A percentile compares a stretch with the other conserved stretches of the same genome.
These are phyloP conservation scores for Echinops telfairi DNA, from an alignment of 2,113 vertebrate species.

Conservation along the genomic window DNA sequence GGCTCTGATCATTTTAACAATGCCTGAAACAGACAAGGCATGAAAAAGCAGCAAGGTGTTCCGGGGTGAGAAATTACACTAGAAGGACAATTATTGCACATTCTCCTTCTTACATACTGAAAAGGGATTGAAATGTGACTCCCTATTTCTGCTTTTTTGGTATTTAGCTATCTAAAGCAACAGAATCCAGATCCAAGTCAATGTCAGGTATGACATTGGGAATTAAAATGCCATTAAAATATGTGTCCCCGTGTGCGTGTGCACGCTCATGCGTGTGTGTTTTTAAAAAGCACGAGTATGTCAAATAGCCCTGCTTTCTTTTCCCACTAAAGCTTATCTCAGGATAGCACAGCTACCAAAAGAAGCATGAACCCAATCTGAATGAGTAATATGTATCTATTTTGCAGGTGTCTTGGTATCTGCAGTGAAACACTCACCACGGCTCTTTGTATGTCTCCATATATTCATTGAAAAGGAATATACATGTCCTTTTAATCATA, in stretches of 20 bases:
- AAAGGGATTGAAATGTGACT: background rate
- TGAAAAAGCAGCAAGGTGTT: background rate
- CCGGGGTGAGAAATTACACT: background rate
- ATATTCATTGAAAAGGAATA: background rate
- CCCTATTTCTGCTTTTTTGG: background rate
- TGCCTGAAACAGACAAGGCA: background rate
- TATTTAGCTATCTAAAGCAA: background rate
- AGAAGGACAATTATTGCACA: background rate
- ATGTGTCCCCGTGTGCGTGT: too few relatives aligned
- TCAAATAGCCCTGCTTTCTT: slow-evolving; percentile 33
- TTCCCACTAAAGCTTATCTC: background rate
- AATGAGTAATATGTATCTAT: background rate
- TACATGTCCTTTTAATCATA: background rate
- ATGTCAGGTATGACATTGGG: background rate
- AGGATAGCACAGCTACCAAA: background rate
- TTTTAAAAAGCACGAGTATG: background rate
- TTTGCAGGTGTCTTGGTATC: background rate
- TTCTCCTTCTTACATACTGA: background rate
- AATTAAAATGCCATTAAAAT: background rate
- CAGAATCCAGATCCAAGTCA: slow-evolving; percentile 20
- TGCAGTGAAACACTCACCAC: background rate
- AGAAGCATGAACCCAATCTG: background rate
- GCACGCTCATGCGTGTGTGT: background rate
- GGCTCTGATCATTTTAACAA: background rate
- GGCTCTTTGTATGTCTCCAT: background rate